Evolutionary conservation across 2,797 vertebrate genomes (phyloP).

Genomic region (Pseudocheirus occidentalis): DNA sequence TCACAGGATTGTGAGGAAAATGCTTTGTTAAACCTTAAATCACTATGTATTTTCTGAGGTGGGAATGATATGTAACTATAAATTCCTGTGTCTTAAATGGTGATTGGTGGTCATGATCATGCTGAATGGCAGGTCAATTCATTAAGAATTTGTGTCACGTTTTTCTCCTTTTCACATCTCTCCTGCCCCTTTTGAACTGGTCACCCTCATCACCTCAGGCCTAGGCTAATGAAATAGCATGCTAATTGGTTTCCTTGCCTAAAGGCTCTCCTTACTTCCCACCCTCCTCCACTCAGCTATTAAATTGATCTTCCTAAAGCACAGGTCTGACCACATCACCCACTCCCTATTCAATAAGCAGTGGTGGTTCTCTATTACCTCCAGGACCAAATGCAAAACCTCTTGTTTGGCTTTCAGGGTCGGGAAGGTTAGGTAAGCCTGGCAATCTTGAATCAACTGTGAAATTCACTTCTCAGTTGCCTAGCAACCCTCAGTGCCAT

Average conservation of each 20-base stretch:
- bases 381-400: background rate
- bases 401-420: background rate
- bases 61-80: background rate
- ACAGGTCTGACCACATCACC: background rate
- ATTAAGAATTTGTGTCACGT: background rate
- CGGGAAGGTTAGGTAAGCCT: background rate
- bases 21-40: background rate
- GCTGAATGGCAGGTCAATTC: background rate
- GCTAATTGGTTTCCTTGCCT: background rate
- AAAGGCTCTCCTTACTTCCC: background rate
- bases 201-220: background rate
- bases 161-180: background rate
- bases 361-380: background rate
- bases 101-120: background rate
- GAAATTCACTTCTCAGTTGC: background rate
- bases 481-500: no score
- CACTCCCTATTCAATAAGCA: background rate
- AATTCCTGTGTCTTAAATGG: background rate
- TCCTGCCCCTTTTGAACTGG: background rate
- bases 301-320: background rate
- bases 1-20: background rate
- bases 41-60: background rate
- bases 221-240: background rate
- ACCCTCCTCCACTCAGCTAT: background rate
- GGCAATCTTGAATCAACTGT: background rate